Conservation (phyloP, 2,797 vertebrate genomes). For the Argyrosomus regius region DNA sequence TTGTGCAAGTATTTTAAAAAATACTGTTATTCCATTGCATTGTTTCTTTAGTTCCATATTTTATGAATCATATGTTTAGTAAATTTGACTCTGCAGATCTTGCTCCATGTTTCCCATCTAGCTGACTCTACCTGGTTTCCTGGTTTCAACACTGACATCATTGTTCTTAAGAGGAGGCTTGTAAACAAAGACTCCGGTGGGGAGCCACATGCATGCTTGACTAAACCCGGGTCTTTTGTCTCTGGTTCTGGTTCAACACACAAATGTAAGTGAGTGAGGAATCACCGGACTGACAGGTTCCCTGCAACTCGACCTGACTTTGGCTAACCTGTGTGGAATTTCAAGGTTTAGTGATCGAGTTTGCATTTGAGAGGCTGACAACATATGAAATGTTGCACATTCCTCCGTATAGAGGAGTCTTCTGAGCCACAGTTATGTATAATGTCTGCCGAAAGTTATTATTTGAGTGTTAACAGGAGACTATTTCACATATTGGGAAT, state of each 20-base stretch:
- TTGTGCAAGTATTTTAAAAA: conserved; percentile 2
- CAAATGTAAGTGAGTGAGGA: conserved; percentile 49
- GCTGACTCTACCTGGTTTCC: background rate
- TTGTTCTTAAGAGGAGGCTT: conserved; percentile 29
- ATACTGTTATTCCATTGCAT: background rate
- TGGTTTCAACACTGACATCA: conserved; percentile 33
- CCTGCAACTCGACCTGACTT: conserved; percentile 57
- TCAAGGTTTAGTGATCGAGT: conserved; percentile 59
- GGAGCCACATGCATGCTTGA: conserved; percentile 26
- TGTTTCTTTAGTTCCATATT: background rate
- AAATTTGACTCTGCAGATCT: background rate
- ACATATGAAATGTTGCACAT: conserved; percentile 54
- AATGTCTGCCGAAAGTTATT: conserved; percentile 2
- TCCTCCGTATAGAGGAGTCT: background rate
- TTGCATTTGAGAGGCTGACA: conserved; percentile 36
- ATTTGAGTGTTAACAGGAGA: background rate
- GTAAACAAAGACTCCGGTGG: conserved; percentile 45
- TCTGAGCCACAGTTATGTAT: background rate
- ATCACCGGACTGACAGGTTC: conserved; percentile 53
- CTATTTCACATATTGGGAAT: conserved; percentile 12
- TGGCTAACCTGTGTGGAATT: conserved; percentile 67
- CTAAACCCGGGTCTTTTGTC: conserved; percentile 48
- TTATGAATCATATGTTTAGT: background rate
- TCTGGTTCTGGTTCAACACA: conserved; percentile 61
- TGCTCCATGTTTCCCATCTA: background rate